phyloP scores from a whole-genome alignment of 2,888 invertebrate species.

The Dendrolimus houi region DNA sequence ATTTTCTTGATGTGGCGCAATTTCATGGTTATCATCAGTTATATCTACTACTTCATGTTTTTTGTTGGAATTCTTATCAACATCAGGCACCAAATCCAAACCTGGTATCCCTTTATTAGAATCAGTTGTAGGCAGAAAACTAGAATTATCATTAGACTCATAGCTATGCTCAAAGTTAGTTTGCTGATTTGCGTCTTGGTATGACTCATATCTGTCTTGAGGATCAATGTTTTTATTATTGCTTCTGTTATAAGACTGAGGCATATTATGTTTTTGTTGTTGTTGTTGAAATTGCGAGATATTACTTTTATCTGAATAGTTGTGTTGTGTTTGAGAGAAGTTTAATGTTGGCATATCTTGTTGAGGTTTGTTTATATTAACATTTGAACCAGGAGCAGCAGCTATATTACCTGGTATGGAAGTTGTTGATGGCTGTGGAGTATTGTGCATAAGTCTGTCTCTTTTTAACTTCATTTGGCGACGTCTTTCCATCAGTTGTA shows the following conservation, averaged over 20 bases:
- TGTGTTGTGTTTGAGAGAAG: conserved; percentile 17
- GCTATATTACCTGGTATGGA: conserved; percentile 20
- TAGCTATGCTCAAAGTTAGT: conserved; percentile 14
- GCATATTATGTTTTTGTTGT: conserved; percentile 18
- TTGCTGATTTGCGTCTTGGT: conserved; percentile 24
- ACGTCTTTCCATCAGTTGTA: conserved; percentile 86
- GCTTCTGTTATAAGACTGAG: conserved; percentile 26
- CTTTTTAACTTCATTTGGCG: conserved; percentile 87
- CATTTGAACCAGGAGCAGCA: conserved; percentile 23
- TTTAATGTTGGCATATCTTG: conserved; percentile 16
- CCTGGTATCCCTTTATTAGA: conserved; percentile 81
- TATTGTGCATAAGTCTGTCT: conserved; percentile 33
- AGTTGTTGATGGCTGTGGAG: conserved; percentile 25
- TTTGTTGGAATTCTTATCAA: conserved; percentile 25
- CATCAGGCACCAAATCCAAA: conserved; percentile 79
- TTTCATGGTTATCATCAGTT: conserved; percentile 26
- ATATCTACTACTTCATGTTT: conserved; percentile 50
- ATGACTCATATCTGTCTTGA: conserved; percentile 41
- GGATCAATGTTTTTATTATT: conserved; percentile 29
- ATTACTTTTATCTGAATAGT: conserved; percentile 11
- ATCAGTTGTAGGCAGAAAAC: conserved; percentile 42
- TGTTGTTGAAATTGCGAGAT: conserved; percentile 17
- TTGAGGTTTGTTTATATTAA: conserved; percentile 19
- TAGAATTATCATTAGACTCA: conserved; percentile 23
- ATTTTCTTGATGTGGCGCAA: conserved; percentile 8